phyloP scores from a whole-genome alignment of 2,113 vertebrate species.

The Gavialis gangeticus region DNA sequence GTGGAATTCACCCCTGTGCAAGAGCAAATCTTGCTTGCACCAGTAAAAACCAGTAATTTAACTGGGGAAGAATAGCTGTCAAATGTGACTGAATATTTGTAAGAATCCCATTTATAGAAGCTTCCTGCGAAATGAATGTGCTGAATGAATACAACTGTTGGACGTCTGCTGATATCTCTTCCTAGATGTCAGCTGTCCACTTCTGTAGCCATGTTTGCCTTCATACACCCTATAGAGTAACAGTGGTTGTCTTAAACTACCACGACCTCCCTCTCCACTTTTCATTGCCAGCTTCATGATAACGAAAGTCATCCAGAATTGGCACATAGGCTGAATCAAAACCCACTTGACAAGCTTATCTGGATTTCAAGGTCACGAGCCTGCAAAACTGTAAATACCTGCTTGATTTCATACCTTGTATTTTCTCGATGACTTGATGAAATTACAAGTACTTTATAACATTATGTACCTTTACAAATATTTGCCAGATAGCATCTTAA shows the following conservation, averaged over 20 bases:
- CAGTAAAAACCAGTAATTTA: neutral
- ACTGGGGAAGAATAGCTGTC: neutral
- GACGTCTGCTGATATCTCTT: neutral
- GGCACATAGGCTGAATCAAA: neutral
- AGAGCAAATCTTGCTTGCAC: neutral
- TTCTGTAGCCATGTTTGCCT: neutral
- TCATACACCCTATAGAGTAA: no score
- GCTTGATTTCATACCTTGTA: neutral
- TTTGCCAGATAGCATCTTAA: constrained; percentile 34
- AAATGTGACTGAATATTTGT: neutral
- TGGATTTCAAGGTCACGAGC: neutral
- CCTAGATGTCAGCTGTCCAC: neutral
- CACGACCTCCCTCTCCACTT: fast-evolving
- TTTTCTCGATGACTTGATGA: constrained; percentile 20
- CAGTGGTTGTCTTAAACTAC: neutral
- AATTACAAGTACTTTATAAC: constrained; percentile 14
- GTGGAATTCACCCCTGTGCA: neutral
- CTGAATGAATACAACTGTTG: neutral
- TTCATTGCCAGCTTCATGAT: neutral
- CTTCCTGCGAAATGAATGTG: neutral
- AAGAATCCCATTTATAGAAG: neutral
- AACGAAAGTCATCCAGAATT: neutral
- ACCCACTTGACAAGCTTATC: neutral
- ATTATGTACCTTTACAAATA: neutral
- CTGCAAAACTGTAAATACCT: neutral